Evolutionary conservation across 1,140 invertebrate species (phyloP).

Genomic region (Solen grandis): DNA sequence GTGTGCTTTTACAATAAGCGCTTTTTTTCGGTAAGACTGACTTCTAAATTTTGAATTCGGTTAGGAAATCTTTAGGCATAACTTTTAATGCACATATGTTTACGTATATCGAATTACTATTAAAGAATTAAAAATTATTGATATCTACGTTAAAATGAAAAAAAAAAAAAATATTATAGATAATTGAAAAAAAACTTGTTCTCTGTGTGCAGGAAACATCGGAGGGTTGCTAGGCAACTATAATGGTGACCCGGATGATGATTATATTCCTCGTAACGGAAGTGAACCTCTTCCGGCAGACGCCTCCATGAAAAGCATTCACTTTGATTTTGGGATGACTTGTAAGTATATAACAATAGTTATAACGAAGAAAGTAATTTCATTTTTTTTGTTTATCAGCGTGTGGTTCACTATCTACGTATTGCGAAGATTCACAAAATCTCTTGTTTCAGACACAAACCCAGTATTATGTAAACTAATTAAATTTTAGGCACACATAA

Average conservation of each 20-base stretch:
- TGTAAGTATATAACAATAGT: slow-evolving; percentile 76
- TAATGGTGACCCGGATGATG: slow-evolving; percentile 86
- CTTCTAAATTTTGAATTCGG: neutral
- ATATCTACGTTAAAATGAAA: too few species aligned
- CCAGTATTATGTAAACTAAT: neutral
- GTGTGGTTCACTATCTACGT: neutral
- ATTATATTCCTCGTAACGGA: slow-evolving; percentile 88
- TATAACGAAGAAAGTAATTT: too few species aligned
- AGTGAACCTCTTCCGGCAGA: slow-evolving; percentile 37
- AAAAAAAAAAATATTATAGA: too few species aligned
- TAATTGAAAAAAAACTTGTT: neutral
- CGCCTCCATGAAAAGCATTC: slow-evolving; percentile 66
- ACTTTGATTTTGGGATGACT: slow-evolving; percentile 73
- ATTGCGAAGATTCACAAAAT: neutral
- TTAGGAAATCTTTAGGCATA: neutral
- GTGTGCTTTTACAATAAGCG: too few species aligned
- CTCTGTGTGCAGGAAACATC: slow-evolving; percentile 76
- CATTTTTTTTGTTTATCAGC: neutral
- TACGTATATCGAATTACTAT: neutral
- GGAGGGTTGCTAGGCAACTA: slow-evolving; percentile 95
- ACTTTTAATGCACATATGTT: neutral
- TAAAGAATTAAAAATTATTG: too few species aligned
- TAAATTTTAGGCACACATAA: neutral
- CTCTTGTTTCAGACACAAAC: too few species aligned
- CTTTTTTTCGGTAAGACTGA: neutral